Evolutionary conservation across 2,888 invertebrate species (phyloP).

Genomic region (Limnephilus lunatus): DNA sequence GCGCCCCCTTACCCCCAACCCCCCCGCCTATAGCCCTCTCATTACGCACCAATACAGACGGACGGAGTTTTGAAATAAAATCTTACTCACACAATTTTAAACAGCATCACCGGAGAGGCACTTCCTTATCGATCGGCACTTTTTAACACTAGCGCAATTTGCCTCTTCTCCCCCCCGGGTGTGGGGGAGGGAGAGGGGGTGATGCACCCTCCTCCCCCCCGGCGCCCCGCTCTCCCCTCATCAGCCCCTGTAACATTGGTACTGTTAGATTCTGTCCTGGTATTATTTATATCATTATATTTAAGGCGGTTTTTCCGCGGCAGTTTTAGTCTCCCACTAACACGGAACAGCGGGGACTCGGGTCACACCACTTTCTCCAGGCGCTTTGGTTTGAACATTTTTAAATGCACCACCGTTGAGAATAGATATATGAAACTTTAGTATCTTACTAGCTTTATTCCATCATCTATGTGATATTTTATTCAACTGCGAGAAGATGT

Average conservation of each 20-base stretch:
- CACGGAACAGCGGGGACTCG: neutral
- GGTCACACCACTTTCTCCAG: neutral
- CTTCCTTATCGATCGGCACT: slow-evolving; percentile 81
- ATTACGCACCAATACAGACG: slow-evolving; percentile 66
- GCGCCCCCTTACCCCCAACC: slow-evolving; percentile 63
- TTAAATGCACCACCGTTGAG: neutral
- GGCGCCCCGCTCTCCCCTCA: slow-evolving; percentile 62
- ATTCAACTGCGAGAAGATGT: neutral
- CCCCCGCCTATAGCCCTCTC: slow-evolving; percentile 59
- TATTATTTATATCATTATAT: slow-evolving; percentile 66
- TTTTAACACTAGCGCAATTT: slow-evolving; percentile 76
- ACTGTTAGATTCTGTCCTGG: slow-evolving; percentile 67
- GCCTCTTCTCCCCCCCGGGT: slow-evolving; percentile 68
- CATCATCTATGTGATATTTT: neutral
- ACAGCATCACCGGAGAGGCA: slow-evolving; percentile 69
- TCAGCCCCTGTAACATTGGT: slow-evolving; percentile 67
- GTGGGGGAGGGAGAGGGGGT: slow-evolving; percentile 62
- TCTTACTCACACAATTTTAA: slow-evolving; percentile 78
- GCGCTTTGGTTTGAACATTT: neutral
- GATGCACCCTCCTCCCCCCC: slow-evolving; percentile 63
- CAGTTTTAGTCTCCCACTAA: slow-evolving; percentile 54
- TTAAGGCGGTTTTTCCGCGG: slow-evolving; percentile 64
- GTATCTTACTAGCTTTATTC: neutral
- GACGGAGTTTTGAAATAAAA: slow-evolving; percentile 78
- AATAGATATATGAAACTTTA: neutral